These are phyloP conservation scores for Anser brachyrhynchus DNA, from an alignment of 2,113 vertebrate genomes.

Conservation along the genomic window DNA sequence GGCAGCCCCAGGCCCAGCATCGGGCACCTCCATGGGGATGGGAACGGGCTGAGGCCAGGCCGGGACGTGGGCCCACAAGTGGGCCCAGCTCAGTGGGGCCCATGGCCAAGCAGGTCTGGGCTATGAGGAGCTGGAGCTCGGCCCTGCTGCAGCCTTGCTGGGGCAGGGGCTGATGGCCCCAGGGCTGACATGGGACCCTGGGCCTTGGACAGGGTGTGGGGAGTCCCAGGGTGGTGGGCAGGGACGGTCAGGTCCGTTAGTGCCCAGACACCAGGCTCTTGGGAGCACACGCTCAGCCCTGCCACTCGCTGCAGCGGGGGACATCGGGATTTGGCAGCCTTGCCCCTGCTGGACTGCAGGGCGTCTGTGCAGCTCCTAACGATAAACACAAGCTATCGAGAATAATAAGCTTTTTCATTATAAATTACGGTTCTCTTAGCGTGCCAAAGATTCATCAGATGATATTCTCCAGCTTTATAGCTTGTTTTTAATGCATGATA, in stretches of 20 bases:
- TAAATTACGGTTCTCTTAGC: background rate
- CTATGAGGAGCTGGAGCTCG: no score
- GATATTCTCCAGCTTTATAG: background rate
- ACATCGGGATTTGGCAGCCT: background rate
- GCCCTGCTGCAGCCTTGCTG: no score
- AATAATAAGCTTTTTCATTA: background rate
- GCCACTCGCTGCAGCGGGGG: rapidly evolving
- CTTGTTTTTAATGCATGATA: background rate
- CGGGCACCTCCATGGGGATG: rapidly evolving
- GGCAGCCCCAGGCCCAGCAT: rapidly evolving
- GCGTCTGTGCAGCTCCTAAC: background rate
- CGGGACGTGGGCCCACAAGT: no score
- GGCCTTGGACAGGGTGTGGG: background rate
- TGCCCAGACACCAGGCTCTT: background rate
- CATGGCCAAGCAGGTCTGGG: no score
- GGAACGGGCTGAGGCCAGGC: no score
- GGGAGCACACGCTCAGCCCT: background rate
- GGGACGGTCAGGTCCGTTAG: background rate
- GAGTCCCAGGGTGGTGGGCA: background rate
- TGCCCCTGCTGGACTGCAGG: rapidly evolving
- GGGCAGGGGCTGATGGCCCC: no score
- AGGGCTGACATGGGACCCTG: background rate
- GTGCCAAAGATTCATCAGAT: background rate
- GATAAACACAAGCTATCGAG: background rate
- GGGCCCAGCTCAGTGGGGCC: no score